phyloP scores from a whole-genome alignment of 1,140 invertebrate species.

The Eriocheir sinensis region DNA sequence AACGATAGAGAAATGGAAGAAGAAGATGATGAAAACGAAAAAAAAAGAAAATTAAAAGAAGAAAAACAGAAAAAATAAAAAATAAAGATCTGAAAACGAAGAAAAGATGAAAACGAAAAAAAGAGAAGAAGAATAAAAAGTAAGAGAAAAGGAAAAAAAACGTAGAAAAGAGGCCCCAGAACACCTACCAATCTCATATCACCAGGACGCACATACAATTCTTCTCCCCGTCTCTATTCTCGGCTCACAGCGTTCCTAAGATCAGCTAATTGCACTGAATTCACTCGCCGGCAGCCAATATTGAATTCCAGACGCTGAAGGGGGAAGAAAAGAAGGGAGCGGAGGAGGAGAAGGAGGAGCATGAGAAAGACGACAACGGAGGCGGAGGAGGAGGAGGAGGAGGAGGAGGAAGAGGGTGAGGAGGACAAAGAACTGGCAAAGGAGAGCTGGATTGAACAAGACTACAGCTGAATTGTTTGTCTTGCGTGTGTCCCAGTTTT shows the following conservation, averaged over 20 bases:
- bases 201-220: background rate
- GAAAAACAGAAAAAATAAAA: too few species aligned
- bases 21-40: too few species aligned
- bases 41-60: background rate
- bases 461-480: background rate
- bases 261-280: background rate
- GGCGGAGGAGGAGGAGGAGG: background rate
- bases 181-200: background rate
- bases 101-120: background rate
- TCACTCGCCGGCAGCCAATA: background rate
- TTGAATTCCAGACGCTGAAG: background rate
- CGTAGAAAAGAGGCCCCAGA: background rate
- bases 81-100: too few species aligned
- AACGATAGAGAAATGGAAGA: too few species aligned
- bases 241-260: background rate
- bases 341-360: background rate
- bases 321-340: background rate
- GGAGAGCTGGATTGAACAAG: background rate
- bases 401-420: too few species aligned
- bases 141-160: constrained; percentile 2
- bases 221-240: background rate
- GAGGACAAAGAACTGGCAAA: background rate
- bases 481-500: background rate
- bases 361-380: too few species aligned
- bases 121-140: background rate